Percentiles rank a stretch among this genome's conserved stretches.
Conservation (phyloP, 2,888 invertebrate genomes). For the Habroteleia sp. region DNA sequence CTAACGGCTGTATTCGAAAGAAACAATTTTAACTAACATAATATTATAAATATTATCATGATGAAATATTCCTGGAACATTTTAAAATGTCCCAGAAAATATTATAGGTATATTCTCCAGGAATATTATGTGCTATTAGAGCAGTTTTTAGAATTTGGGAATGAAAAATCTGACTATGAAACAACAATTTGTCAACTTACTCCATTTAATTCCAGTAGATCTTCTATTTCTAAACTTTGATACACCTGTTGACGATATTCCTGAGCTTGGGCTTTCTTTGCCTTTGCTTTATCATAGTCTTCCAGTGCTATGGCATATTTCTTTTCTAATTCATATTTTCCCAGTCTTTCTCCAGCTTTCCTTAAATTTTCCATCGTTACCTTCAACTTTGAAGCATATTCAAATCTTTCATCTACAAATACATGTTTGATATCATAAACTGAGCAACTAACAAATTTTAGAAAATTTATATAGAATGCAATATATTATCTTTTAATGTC, state of each 20-base stretch:
- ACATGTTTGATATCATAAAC: too few relatives aligned
- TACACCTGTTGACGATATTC: constrained; percentile 90
- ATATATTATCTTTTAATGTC: too few relatives aligned
- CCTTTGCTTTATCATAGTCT: constrained; percentile 94
- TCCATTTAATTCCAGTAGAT: constrained; percentile 90
- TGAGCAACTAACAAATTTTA: too few relatives aligned
- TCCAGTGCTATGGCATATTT: constrained; percentile 95
- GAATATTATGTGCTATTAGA: too few relatives aligned
- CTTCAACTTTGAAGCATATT: constrained; percentile 95
- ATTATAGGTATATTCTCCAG: too few relatives aligned
- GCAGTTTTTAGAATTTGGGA: too few relatives aligned
- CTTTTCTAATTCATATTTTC: constrained; percentile 95
- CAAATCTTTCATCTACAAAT: constrained; percentile 91
- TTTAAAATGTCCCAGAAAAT: too few relatives aligned
- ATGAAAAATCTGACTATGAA: too few relatives aligned
- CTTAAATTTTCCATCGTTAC: constrained; percentile 91
- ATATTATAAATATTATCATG: neutral
- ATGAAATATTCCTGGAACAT: too few relatives aligned
- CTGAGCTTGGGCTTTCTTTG: constrained; percentile 94
- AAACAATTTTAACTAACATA: too few relatives aligned
- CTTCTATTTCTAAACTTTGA: constrained; percentile 87
- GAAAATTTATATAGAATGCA: too few relatives aligned
- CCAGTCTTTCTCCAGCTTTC: constrained; percentile 93
- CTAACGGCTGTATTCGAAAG: constrained; percentile 72
- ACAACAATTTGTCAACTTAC: constrained; percentile 83